Base-by-base conservation (phyloP, 2,113 vertebrate species). In the Blennius ocellaris region DNA sequence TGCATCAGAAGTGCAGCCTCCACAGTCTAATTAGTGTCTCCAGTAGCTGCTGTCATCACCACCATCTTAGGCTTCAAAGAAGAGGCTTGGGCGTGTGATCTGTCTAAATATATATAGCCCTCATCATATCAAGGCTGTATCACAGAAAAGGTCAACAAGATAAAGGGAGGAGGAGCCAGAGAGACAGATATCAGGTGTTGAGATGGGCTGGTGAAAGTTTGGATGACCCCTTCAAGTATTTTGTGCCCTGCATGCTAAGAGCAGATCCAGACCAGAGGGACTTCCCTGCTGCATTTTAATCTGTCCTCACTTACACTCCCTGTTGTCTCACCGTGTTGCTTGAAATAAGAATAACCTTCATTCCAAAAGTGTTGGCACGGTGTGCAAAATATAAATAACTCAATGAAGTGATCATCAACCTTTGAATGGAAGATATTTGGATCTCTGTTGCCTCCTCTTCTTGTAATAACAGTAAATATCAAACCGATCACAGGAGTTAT, bases 11-110 rank as follows among this genome's bases (percentile, higher is more conserved):
- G 76, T 59, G 68, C 66, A 9, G 51, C 62, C 80, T 87, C 76
- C 1, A 21, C 41, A 73, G 86, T 63, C 86, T 88, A 75, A 87
- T 90, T 89, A 90, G 84, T 51, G 17, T 40, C 67, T 69, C 63
- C 73, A 71, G 66, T 58, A 53, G 78, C 67, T 78, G 69, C 80
- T 82, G 79, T 80, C 89, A 80, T 69, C 79, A 77, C 62, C 67
- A 72, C 64, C 75, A 81, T 63, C 14, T 62, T 55, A 52, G 70
- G 77, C 82, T 86, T 90, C 87, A 92, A 90, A 90, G 89, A 79
- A 47, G 3, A 1, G 49, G 58, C 77, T 82, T 61, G 12, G 62
- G 75, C 85, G 82, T 90, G 67, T 86, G 85, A 90, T 86, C 78
- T 58, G 67, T 73, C 78, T 79, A 81, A 88, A 90, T 79, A 82